Conservation (phyloP, 2,888 invertebrate genomes). For the Meteorus cinctellus region DNA sequence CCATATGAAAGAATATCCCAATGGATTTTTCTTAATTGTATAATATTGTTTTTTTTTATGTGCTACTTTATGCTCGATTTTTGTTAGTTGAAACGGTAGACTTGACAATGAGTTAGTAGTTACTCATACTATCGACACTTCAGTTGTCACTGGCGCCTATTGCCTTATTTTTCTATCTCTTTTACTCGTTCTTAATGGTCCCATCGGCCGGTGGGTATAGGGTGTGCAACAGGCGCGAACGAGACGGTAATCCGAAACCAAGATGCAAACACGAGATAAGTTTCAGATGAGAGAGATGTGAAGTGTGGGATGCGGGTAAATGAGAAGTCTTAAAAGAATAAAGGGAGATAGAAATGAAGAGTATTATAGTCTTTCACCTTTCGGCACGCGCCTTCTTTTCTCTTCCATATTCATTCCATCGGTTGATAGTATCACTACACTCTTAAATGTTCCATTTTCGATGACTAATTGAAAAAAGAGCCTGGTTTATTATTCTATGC, state of each 20-base stretch:
- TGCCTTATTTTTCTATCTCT: conserved; percentile 21
- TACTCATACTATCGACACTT: conserved; percentile 8
- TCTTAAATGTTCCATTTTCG: background rate
- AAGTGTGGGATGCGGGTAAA: conserved; percentile 19
- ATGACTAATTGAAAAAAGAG: no score
- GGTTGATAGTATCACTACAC: background rate
- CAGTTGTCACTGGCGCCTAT: conserved; percentile 3
- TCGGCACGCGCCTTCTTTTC: conserved; percentile 64
- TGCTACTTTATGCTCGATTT: background rate
- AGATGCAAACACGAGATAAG: conserved; percentile 67
- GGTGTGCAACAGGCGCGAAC: conserved; percentile 56
- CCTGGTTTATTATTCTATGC: no score
- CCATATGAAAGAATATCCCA: background rate
- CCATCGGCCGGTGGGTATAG: conserved; percentile 43
- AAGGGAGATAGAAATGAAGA: conserved; percentile 36
- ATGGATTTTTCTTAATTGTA: background rate
- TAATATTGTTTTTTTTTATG: background rate
- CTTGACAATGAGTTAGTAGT: background rate
- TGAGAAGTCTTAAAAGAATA: background rate
- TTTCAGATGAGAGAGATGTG: conserved; percentile 52
- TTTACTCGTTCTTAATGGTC: conserved; percentile 1
- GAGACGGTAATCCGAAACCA: conserved; percentile 62
- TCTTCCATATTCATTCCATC: conserved; percentile 21
- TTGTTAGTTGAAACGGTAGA: background rate
- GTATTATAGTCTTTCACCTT: conserved; percentile 57